Percentiles rank a stretch among this genome's conserved stretches.
phyloP scores from a whole-genome alignment of 2,113 vertebrate species.

The Gopherus flavomarginatus region DNA sequence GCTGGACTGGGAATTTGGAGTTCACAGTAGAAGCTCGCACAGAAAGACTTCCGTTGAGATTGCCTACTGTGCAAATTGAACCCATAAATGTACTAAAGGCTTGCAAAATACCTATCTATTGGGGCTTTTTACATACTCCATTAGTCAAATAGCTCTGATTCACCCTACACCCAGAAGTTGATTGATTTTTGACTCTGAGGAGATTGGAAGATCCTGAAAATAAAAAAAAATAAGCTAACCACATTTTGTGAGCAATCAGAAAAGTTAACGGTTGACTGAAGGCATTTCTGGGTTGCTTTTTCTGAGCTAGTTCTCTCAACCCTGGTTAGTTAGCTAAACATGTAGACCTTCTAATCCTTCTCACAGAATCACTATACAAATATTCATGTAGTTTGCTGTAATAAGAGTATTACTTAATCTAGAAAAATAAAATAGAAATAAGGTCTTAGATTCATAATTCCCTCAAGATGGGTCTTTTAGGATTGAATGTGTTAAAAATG shows the following conservation, averaged over 20 bases:
- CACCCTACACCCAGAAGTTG: constrained; percentile 51
- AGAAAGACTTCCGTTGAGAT: not conserved
- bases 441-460: not conserved
- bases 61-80: constrained; percentile 43
- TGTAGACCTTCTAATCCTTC: not conserved
- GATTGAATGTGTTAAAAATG: not conserved
- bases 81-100: constrained; percentile 22
- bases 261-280: not conserved
- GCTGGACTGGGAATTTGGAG: constrained; percentile 32
- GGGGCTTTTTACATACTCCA: not conserved
- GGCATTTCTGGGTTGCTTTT: not conserved
- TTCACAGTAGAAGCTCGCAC: constrained; percentile 25
- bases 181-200: not conserved
- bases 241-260: not conserved
- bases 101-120: constrained; percentile 61
- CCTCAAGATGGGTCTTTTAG: not conserved
- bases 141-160: constrained; percentile 54
- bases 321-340: not conserved
- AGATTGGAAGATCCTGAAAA: not conserved
- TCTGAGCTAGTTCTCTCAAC: not conserved
- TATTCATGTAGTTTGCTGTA: not conserved
- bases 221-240: not conserved
- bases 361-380: not conserved
- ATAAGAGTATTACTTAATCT: not conserved
- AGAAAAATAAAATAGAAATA: not conserved